Conservation (phyloP, 2,888 invertebrate species). For the Tanypteryx hageni region DNA sequence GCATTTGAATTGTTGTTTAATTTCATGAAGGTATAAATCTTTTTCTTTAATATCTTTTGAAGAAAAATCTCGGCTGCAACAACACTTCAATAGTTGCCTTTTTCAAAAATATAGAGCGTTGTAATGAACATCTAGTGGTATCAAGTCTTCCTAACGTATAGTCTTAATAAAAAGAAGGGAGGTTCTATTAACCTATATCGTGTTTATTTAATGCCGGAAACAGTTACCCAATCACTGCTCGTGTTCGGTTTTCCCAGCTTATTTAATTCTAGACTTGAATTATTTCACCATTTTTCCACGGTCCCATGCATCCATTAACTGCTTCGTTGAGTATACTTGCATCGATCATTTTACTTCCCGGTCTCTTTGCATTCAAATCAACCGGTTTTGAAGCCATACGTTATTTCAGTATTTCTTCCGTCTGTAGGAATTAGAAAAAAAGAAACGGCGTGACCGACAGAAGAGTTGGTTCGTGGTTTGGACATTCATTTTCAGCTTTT, state of each 20-base stretch:
- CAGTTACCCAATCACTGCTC: not conserved
- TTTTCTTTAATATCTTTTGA: no score
- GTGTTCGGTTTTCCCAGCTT: not conserved
- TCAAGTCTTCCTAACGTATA: not conserved
- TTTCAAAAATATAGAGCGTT: no score
- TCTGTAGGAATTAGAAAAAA: no score
- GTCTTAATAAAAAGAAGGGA: not conserved
- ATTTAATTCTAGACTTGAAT: not conserved
- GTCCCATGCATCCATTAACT: not conserved
- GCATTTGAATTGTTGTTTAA: no score
- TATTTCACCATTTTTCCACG: not conserved
- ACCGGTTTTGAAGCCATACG: not conserved
- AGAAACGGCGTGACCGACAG: no score
- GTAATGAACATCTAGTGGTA: no score
- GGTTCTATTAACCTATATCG: not conserved
- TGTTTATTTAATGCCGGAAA: conserved; percentile 10
- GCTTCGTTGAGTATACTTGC: not conserved
- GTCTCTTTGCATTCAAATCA: not conserved
- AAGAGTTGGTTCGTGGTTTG: no score
- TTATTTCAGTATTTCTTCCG: not conserved
- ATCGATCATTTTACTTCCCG: not conserved
- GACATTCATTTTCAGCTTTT: no score
- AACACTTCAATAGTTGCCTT: no score
- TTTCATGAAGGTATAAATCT: no score
- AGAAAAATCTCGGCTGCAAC: no score